phyloP scores from a whole-genome alignment of 2,888 invertebrate genomes.

The Cheilosia vulpina region DNA sequence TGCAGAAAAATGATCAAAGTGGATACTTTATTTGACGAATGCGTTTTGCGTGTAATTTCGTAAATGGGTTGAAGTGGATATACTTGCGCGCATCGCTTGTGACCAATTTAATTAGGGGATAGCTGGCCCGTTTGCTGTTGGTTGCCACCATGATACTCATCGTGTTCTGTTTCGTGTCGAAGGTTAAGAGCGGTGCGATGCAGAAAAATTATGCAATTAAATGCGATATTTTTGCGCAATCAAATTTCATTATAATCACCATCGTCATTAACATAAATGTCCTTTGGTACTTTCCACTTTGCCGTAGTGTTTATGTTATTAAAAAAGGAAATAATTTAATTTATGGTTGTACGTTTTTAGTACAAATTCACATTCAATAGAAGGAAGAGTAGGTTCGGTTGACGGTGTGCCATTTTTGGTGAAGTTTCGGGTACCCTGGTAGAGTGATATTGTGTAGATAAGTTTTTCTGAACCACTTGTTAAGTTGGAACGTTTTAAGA shows the following conservation, averaged over 20 bases:
- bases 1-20: slow-evolving; percentile 55
- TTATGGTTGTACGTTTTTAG: too few species aligned
- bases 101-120: slow-evolving; percentile 60
- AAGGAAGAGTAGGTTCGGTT: too few species aligned
- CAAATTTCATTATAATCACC: slow-evolving; percentile 23
- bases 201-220: slow-evolving; percentile 52
- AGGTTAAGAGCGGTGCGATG: slow-evolving; percentile 45
- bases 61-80: slow-evolving; percentile 65
- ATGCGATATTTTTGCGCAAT: slow-evolving; percentile 23
- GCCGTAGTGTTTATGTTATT: not conserved
- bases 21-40: slow-evolving; percentile 72
- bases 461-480: too few species aligned
- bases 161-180: slow-evolving; percentile 27
- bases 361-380: too few species aligned
- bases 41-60: slow-evolving; percentile 73
- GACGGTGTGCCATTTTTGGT: too few species aligned
- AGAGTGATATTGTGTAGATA: too few species aligned
- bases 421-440: too few species aligned
- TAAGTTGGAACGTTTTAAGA: too few species aligned
- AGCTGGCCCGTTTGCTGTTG: not conserved
- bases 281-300: not conserved
- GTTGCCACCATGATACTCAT: not conserved
- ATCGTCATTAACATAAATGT: slow-evolving; percentile 27
- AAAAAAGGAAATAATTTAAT: too few species aligned
- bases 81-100: slow-evolving; percentile 58